Evolutionary conservation across 2,113 vertebrate genomes (phyloP).

Genomic region (Embiotoca jacksoni): DNA sequence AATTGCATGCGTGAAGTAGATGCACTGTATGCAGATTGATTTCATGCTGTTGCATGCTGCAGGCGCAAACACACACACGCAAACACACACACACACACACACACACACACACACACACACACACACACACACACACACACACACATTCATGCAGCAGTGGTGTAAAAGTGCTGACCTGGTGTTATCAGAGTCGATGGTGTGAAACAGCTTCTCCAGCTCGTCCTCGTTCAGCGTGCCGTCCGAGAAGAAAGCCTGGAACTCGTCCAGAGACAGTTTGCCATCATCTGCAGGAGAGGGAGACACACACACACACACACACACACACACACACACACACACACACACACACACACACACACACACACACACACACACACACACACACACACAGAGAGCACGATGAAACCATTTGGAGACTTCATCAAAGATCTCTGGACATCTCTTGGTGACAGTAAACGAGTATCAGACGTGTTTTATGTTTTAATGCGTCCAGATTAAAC

Average conservation of each 20-base stretch:
- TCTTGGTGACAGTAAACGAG: not conserved
- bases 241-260: conserved; percentile 98
- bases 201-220: conserved; percentile 96
- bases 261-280: conserved; percentile 96
- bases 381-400: not conserved
- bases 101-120: conserved; percentile 28
- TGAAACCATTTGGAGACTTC: not conserved
- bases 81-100: not conserved
- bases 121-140: conserved; percentile 8
- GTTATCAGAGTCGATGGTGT: conserved; percentile 97
- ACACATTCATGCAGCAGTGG: not conserved
- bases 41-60: conserved; percentile 22
- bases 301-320: conserved; percentile 39
- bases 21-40: conserved; percentile 11
- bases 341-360: conserved; percentile 39
- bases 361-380: conserved; percentile 43
- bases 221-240: conserved; percentile 95
- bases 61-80: not conserved
- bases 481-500: not conserved
- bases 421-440: not conserved
- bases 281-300: conserved; percentile 87
- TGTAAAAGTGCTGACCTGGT: conserved; percentile 87
- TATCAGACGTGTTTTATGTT: not conserved
- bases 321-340: conserved; percentile 40
- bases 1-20: conserved; percentile 17